phyloP scores from a whole-genome alignment of 2,797 vertebrate genomes.

The Paramormyrops hopkinsi region DNA sequence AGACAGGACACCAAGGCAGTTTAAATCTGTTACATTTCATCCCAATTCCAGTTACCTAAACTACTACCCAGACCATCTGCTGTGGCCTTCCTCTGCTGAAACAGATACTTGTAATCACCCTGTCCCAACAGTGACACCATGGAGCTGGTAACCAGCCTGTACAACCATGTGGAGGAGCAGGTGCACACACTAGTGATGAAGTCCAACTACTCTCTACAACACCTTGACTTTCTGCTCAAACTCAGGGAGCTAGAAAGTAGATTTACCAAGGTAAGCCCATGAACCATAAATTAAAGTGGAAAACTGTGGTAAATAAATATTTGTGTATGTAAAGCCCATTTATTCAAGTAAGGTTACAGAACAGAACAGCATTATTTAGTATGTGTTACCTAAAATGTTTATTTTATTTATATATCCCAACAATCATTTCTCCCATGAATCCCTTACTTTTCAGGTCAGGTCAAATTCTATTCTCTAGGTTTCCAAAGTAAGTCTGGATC shows the following conservation, averaged over 20 bases:
- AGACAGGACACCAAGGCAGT: not conserved
- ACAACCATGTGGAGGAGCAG: constrained; percentile 78
- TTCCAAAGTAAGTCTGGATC: not conserved
- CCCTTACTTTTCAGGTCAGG: not conserved
- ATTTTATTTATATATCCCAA: not conserved
- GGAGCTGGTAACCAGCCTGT: constrained; percentile 67
- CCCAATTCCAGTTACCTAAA: not conserved
- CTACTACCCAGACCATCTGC: not conserved
- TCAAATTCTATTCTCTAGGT: not conserved
- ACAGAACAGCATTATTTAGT: not conserved
- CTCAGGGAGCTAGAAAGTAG: constrained; percentile 67
- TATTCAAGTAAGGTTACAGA: not conserved
- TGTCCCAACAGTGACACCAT: constrained; percentile 62
- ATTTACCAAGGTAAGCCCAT: constrained; percentile 65
- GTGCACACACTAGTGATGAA: constrained; percentile 78
- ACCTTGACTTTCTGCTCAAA: constrained; percentile 69
- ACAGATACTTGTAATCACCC: not conserved
- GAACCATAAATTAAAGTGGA: not conserved
- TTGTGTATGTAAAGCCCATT: not conserved
- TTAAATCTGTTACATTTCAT: not conserved
- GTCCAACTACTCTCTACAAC: constrained; percentile 77
- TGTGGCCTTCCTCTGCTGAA: not conserved
- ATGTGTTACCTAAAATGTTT: not conserved
- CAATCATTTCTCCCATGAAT: not conserved
- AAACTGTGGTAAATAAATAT: not conserved